phyloP scores from a whole-genome alignment of 2,888 invertebrate genomes.

The Sylvicola cinctus region DNA sequence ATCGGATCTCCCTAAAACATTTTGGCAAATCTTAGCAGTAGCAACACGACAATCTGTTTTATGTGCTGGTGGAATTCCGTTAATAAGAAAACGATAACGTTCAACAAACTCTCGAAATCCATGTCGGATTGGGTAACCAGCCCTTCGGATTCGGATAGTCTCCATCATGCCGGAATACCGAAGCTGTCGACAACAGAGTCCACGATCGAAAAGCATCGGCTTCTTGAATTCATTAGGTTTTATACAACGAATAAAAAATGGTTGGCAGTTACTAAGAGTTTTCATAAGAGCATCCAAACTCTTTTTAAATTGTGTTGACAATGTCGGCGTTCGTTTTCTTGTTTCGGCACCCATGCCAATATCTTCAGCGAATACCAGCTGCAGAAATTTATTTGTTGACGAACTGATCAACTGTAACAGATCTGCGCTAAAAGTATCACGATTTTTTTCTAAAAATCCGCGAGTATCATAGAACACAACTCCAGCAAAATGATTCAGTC shows the following conservation, averaged over 20 bases:
- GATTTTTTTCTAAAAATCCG: slow-evolving; percentile 89
- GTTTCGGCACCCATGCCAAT: slow-evolving; percentile 26
- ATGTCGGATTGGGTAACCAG: slow-evolving; percentile 87
- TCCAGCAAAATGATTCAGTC: slow-evolving; percentile 84
- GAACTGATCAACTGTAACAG: slow-evolving; percentile 57
- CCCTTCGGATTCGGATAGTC: slow-evolving; percentile 81
- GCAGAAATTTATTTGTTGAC: slow-evolving; percentile 57
- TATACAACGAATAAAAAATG: slow-evolving; percentile 87
- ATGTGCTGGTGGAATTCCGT: slow-evolving; percentile 41
- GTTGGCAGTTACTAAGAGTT: slow-evolving; percentile 68
- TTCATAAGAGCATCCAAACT: slow-evolving; percentile 79
- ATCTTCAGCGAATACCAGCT: slow-evolving; percentile 51
- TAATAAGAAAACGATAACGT: slow-evolving; percentile 63
- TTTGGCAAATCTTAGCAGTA: slow-evolving; percentile 52
- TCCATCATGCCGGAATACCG: slow-evolving; percentile 97
- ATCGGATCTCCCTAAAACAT: slow-evolving; percentile 46
- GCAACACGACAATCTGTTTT: slow-evolving; percentile 50
- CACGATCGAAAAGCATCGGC: slow-evolving; percentile 69
- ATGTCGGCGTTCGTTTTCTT: slow-evolving; percentile 46
- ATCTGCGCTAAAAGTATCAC: slow-evolving; percentile 78
- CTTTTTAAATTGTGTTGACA: slow-evolving; percentile 72
- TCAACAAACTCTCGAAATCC: slow-evolving; percentile 73
- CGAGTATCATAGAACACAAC: slow-evolving; percentile 67
- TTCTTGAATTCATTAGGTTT: slow-evolving; percentile 87
- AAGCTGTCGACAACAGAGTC: slow-evolving; percentile 74